phyloP scores from a whole-genome alignment of 2,888 invertebrate genomes.

The Trichacis sp. region DNA sequence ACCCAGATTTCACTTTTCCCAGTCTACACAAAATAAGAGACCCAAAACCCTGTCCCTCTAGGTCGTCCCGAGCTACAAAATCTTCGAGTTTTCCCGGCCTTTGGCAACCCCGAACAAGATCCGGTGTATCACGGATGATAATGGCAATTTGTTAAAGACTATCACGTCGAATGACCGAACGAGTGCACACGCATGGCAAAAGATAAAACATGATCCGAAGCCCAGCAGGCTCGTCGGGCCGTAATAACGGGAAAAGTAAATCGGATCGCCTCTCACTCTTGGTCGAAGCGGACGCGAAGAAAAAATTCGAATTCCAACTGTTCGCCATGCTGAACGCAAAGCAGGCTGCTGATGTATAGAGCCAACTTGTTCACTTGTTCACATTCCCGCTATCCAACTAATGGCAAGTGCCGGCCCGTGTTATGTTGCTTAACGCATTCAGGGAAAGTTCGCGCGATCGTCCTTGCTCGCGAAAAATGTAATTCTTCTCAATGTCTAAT shows the following conservation, averaged over 20 bases:
- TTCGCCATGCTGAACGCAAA: conserved; percentile 41
- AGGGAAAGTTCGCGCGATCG: conserved; percentile 55
- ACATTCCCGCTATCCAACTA: conserved; percentile 19
- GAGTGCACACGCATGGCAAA: conserved; percentile 33
- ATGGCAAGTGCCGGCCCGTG: conserved; percentile 22
- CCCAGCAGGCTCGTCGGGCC: conserved; percentile 42
- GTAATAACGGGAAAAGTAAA: conserved; percentile 64
- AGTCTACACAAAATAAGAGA: no score
- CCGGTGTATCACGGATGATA: conserved; percentile 18
- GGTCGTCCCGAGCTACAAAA: no score
- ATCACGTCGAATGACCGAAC: conserved; percentile 41
- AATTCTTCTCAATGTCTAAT: conserved; percentile 29
- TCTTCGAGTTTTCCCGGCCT: no score
- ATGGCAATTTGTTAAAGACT: conserved; percentile 39
- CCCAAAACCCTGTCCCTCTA: no score
- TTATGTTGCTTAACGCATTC: conserved; percentile 50
- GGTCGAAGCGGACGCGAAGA: conserved; percentile 44
- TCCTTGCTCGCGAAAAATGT: conserved; percentile 36
- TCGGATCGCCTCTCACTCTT: conserved; percentile 64
- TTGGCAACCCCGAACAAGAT: no score
- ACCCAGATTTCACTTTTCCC: no score
- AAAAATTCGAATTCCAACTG: conserved; percentile 56
- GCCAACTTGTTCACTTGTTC: no score
- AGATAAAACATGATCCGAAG: conserved; percentile 28
- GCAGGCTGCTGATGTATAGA: conserved; percentile 27